Percentiles rank a stretch among this genome's conserved stretches.
phyloP scores from a whole-genome alignment of 2,888 invertebrate genomes.

The Odontothrips loti region DNA sequence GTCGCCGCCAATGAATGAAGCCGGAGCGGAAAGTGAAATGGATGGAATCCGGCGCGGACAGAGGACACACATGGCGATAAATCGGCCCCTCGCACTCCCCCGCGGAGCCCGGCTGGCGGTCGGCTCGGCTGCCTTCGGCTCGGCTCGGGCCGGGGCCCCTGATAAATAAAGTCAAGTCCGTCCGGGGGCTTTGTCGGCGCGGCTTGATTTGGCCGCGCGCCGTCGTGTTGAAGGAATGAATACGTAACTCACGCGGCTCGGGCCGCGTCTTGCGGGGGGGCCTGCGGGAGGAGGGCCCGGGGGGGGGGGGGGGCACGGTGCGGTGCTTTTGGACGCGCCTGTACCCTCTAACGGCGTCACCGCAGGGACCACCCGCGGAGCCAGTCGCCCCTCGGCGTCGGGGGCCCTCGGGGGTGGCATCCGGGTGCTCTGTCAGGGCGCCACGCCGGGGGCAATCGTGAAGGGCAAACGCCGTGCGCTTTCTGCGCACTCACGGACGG shows the following conservation, averaged over 20 bases:
- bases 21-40: neutral
- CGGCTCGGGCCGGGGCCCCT: neutral
- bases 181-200: neutral
- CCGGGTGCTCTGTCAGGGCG: neutral
- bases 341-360: neutral
- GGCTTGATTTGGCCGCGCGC: neutral
- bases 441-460: neutral
- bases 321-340: neutral
- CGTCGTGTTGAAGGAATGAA: neutral
- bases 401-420: neutral
- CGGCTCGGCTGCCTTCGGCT: no score
- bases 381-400: neutral
- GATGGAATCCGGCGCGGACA: neutral
- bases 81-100: neutral
- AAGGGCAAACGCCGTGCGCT: no score
- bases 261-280: no score
- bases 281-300: no score
- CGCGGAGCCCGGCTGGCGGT: no score
- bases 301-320: neutral
- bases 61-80: neutral
- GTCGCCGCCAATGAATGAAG: neutral
- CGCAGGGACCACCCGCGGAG: neutral
- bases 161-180: conserved; percentile 4
- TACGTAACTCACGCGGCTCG: no score
- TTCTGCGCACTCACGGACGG: conserved; percentile 31